These are phyloP conservation scores for Sapayoa aenigma DNA, from an alignment of 2,113 vertebrate genomes.

Conservation along the genomic window DNA sequence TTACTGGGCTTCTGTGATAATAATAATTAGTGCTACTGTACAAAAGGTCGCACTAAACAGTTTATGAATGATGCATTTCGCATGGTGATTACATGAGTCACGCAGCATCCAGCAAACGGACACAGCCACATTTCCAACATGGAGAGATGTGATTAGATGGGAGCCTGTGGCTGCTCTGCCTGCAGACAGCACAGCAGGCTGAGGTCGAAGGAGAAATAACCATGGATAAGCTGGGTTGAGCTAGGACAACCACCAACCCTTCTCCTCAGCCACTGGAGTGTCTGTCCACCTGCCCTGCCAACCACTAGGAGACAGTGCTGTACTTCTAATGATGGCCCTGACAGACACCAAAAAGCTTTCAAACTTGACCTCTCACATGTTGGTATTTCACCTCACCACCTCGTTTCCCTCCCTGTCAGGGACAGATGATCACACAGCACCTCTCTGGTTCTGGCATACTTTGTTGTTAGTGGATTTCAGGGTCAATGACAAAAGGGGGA, in stretches of 20 bases:
- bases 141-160: background rate
- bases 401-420: background rate
- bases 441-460: background rate
- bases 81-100: conserved; percentile 76
- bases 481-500: background rate
- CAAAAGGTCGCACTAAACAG: conserved; percentile 88
- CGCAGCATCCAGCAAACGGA: conserved; percentile 18
- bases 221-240: background rate
- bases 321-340: background rate
- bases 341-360: conserved; percentile 5
- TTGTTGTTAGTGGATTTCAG: background rate
- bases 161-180: background rate
- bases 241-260: background rate
- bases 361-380: background rate
- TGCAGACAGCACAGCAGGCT: background rate
- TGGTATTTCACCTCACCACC: background rate
- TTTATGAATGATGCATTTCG: conserved; percentile 84
- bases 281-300: fast-evolving
- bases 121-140: background rate
- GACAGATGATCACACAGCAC: background rate
- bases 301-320: background rate
- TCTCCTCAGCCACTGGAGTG: fast-evolving
- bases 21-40: conserved; percentile 89
- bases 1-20: conserved; percentile 87
- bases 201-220: background rate